Percentiles rank a stretch among this genome's conserved stretches.
phyloP scores from a whole-genome alignment of 2,888 invertebrate genomes.

The Vesta saturnalis region DNA sequence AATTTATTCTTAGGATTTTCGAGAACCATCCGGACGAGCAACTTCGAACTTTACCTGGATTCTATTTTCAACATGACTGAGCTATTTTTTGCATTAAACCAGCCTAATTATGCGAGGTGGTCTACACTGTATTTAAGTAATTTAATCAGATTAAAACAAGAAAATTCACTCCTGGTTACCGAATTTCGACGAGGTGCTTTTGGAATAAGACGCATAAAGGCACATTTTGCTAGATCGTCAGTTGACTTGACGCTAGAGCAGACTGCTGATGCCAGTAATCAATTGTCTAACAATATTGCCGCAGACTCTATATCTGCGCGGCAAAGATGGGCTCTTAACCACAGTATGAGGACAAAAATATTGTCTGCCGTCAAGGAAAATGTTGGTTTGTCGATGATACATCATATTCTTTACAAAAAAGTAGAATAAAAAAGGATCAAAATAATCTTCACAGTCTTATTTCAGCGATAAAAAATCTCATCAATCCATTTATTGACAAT shows the following conservation, averaged over 20 bases:
- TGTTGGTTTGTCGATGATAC: constrained; percentile 9
- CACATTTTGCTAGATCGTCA: no score
- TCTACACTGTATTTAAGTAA: no score
- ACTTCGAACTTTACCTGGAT: constrained; percentile 24
- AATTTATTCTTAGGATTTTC: constrained; percentile 13
- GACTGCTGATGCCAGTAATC: no score
- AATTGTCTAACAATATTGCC: no score
- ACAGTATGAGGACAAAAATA: constrained; percentile 43
- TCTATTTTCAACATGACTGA: constrained; percentile 27
- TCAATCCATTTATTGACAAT: constrained; percentile 47
- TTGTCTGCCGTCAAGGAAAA: constrained; percentile 19
- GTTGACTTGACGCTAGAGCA: no score
- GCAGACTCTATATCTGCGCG: no score
- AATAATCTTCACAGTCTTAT: constrained; percentile 30
- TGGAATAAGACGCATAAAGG: neutral
- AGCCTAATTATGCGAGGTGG: neutral
- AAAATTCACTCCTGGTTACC: no score
- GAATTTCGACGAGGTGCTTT: no score
- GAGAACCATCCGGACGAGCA: constrained; percentile 25
- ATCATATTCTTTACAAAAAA: constrained; percentile 39
- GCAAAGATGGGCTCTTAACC: constrained; percentile 45
- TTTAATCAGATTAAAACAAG: no score
- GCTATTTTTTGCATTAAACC: constrained; percentile 4
- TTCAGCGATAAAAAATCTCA: constrained; percentile 39
- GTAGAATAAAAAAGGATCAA: constrained; percentile 42